Base-by-base conservation (phyloP, 2,113 vertebrate species). In the Ivindomyrus marchei region DNA sequence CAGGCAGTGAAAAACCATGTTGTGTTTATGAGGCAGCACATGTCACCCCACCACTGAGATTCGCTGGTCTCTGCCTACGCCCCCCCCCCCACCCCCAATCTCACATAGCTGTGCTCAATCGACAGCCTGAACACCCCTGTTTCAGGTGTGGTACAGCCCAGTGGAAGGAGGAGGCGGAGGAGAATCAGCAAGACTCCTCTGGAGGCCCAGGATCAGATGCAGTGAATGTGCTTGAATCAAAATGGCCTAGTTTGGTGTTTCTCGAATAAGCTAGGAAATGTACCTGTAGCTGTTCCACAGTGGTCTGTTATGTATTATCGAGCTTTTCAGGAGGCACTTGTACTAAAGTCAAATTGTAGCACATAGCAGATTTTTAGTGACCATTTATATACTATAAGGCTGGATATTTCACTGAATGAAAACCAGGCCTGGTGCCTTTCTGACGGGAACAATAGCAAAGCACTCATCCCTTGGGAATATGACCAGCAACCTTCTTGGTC, bases 131-230 rank as follows among this genome's bases (percentile, higher is more conserved):
- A 52, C 85, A 52, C 85, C 85, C 46, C 85, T 52, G 47, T 52
- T 87, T 31, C 45, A 47, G 46, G 85, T 87, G 85, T 87, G 85
- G 85, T 87, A 49, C 85, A 87, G 85, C 85, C 85, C 83, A 85
- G 9, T 85, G 45, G 83, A 85, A 85, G 83, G 83, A 45, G 83
- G 83, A 85, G 83, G 80, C 47, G 83, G 83, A 36, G n/a, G 47
- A 47, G 19, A 13, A 53, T 87, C 85, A 87, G 24, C 85, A 31
- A 49, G 31, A 27, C 50, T 39, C 85, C 85, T 87, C 85, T 36
- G 85, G 85, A 56, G 27, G 27, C 50, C 31, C 5, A 42, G 83
- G 39, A 47, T 85, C 77, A 45, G 39, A 45, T 83, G 77, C 77
- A 83, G 83, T 46, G 42, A n/a, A 85, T 85, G 45, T n/a, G 83